These are phyloP conservation scores for Nixonia krombeini DNA, from an alignment of 1,140 invertebrate species.

Conservation along the genomic window DNA sequence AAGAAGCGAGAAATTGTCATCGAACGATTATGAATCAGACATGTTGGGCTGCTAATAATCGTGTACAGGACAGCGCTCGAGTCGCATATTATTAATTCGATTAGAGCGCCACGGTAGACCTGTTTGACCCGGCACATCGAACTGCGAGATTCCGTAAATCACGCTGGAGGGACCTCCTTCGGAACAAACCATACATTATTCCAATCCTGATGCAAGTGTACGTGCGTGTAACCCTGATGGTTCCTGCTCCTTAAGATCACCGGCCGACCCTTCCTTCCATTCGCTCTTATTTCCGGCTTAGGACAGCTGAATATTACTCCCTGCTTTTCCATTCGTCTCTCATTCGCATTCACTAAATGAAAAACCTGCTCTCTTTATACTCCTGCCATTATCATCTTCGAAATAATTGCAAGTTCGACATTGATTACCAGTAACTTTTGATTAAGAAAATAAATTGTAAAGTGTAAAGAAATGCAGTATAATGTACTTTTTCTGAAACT, in stretches of 20 bases:
- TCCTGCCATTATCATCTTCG: no score
- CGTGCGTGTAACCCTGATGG: constrained; percentile 68
- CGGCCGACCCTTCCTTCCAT: constrained; percentile 56
- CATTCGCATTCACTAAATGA: not conserved
- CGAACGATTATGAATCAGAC: not conserved
- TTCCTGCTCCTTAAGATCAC: constrained; percentile 58
- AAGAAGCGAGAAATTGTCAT: not conserved
- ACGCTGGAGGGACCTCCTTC: constrained; percentile 60
- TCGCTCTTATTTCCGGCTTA: constrained; percentile 66
- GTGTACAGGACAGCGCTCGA: not conserved
- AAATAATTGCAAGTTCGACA: no score
- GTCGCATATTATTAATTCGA: constrained; percentile 49
- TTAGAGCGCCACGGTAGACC: constrained; percentile 41
- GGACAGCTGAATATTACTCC: constrained; percentile 39
- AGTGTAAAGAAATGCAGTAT: no score
- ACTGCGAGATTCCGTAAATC: constrained; percentile 70
- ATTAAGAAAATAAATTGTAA: no score
- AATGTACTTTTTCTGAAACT: no score
- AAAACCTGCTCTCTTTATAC: no score
- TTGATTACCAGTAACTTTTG: no score
- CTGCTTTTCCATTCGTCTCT: constrained; percentile 33
- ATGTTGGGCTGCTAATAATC: not conserved
- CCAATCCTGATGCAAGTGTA: constrained; percentile 65
- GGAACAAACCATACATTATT: constrained; percentile 68
- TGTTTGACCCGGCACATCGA: constrained; percentile 61